Conservation (phyloP, 37 sponge, comb jelly and placozoan genomes). For the Halichondria panicea region DNA sequence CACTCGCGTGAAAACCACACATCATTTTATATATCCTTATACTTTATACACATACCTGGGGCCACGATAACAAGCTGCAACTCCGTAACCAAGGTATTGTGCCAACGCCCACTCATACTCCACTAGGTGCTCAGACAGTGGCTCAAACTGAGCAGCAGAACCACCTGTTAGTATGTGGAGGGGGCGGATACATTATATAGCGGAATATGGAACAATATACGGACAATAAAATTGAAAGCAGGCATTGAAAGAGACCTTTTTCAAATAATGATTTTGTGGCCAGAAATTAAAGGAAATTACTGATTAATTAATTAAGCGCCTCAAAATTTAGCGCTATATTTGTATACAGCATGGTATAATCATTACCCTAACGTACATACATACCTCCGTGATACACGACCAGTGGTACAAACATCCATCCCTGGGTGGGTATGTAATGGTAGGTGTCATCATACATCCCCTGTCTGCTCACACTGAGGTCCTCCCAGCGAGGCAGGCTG, state of each 20-base stretch:
- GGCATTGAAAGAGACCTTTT: background rate
- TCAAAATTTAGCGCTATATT: too few relatives aligned
- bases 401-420: slow-evolving; percentile 68
- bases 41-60: too few relatives aligned
- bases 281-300: background rate
- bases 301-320: background rate
- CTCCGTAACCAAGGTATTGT: slow-evolving; percentile 67
- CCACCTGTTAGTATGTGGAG: slow-evolving; percentile 8
- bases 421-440: slow-evolving; percentile 74
- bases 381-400: slow-evolving; percentile 57
- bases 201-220: background rate
- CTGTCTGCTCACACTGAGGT: slow-evolving; percentile 58
- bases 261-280: background rate
- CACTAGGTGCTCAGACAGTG: slow-evolving; percentile 26
- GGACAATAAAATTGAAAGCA: background rate
- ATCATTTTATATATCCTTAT: too few relatives aligned
- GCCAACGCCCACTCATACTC: slow-evolving; percentile 75
- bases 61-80: slow-evolving; percentile 64
- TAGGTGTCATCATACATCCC: slow-evolving; percentile 69
- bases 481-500: slow-evolving; percentile 62
- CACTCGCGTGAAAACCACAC: too few relatives aligned
- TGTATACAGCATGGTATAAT: too few relatives aligned
- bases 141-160: slow-evolving; percentile 52
- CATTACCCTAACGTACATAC: too few relatives aligned
- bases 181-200: background rate